These are phyloP conservation scores for zebrafish (Danio rerio) DNA, from an alignment of 2,113 vertebrate species.

Conservation along the genomic window DNA sequence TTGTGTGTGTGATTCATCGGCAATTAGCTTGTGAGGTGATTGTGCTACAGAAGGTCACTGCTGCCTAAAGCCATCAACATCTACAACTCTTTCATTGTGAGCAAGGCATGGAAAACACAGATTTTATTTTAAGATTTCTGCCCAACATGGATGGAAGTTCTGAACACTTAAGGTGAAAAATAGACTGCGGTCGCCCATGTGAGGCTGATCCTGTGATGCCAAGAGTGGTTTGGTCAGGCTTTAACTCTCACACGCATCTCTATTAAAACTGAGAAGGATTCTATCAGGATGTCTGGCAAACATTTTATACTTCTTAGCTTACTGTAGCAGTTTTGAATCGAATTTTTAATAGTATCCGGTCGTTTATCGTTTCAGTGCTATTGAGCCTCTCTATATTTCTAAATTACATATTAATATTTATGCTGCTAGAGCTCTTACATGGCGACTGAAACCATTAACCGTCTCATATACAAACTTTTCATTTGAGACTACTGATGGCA, in stretches of 20 bases:
- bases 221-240: background rate
- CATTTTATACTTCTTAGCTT: background rate
- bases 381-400: background rate
- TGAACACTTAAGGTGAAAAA: background rate
- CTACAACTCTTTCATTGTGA: conserved; percentile 8
- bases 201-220: background rate
- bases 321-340: background rate
- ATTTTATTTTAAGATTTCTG: background rate
- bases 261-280: background rate
- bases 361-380: background rate
- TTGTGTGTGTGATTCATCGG: background rate
- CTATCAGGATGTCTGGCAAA: background rate
- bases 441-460: background rate
- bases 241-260: background rate
- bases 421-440: background rate
- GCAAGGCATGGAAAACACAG: background rate
- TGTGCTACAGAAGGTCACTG: background rate
- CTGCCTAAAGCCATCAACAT: background rate
- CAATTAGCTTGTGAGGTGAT: background rate
- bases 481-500: background rate
- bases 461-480: background rate
- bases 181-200: background rate
- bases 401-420: background rate
- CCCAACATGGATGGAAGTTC: background rate
- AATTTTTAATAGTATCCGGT: background rate